Percentiles rank a stretch among this genome's conserved stretches.
Conservation (phyloP, 2,888 invertebrate species). For the Athalia rosae region DNA sequence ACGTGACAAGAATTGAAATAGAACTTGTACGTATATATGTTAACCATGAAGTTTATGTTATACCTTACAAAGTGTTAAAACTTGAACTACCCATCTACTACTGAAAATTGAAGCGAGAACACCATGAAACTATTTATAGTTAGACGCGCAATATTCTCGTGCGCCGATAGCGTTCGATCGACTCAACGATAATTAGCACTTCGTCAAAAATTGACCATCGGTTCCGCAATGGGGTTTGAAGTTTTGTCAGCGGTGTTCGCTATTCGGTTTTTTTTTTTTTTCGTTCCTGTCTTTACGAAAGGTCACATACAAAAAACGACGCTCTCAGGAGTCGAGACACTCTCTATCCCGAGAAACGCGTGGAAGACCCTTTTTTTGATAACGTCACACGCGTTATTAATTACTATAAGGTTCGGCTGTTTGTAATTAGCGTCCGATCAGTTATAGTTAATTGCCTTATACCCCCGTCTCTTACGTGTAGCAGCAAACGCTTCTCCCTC, state of each 20-base stretch:
- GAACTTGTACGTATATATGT: background rate
- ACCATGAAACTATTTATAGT: background rate
- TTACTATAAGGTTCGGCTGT: slow-evolving; percentile 63
- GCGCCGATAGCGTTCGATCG: background rate
- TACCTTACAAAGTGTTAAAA: slow-evolving; percentile 17
- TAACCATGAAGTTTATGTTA: slow-evolving; percentile 26
- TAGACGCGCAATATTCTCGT: background rate
- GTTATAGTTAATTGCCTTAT: slow-evolving; percentile 66
- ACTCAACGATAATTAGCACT: background rate
- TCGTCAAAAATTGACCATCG: background rate
- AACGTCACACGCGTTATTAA: slow-evolving; percentile 68
- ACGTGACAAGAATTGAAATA: slow-evolving; percentile 26
- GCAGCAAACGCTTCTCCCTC: too few relatives aligned
- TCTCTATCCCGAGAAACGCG: background rate
- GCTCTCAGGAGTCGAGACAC: slow-evolving; percentile 1
- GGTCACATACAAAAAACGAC: background rate
- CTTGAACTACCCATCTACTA: background rate
- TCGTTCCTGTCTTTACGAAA: background rate
- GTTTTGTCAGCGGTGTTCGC: background rate
- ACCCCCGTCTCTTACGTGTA: slow-evolving; percentile 43
- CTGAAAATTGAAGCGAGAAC: background rate
- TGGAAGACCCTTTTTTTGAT: slow-evolving; percentile 52
- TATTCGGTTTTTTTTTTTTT: background rate
- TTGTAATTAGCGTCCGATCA: slow-evolving; percentile 68
- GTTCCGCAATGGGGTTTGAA: background rate